These are phyloP conservation scores for Fragum whitleyi DNA, from an alignment of 2,888 invertebrate genomes.

Conservation along the genomic window DNA sequence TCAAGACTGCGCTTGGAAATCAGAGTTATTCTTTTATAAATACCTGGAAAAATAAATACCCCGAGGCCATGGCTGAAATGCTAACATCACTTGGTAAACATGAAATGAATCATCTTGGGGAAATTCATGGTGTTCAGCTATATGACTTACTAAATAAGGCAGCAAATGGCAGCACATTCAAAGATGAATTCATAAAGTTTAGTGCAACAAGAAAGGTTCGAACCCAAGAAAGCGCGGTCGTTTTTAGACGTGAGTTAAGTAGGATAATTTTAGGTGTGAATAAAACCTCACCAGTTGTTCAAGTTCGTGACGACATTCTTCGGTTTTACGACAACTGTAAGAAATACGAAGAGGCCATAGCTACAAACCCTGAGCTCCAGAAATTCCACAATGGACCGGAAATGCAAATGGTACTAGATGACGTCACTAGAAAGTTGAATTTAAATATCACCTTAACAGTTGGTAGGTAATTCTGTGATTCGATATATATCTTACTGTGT, in stretches of 20 bases:
- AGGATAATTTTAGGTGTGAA: conserved; percentile 30
- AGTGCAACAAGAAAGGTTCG: conserved; percentile 77
- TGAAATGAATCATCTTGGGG: background rate
- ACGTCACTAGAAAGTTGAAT: conserved; percentile 34
- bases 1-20: conserved; percentile 56
- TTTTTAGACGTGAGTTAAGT: conserved; percentile 77
- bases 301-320: conserved; percentile 71
- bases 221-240: conserved; percentile 78
- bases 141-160: background rate
- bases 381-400: conserved; percentile 75
- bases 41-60: conserved; percentile 74
- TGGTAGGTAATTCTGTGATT: conserved; percentile 40
- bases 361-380: conserved; percentile 71
- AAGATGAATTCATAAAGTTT: conserved; percentile 68
- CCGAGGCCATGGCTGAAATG: conserved; percentile 73
- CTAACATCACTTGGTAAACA: background rate
- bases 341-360: conserved; percentile 72
- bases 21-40: conserved; percentile 59
- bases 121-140: background rate
- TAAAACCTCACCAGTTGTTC: conserved; percentile 53
- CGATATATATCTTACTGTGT: too few relatives aligned
- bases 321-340: conserved; percentile 78
- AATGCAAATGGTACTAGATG: conserved; percentile 67
- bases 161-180: conserved; percentile 34
- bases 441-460: conserved; percentile 27